Evolutionary conservation across 2,797 vertebrate genomes (phyloP).

Genomic region (Serranus cabrilla): DNA sequence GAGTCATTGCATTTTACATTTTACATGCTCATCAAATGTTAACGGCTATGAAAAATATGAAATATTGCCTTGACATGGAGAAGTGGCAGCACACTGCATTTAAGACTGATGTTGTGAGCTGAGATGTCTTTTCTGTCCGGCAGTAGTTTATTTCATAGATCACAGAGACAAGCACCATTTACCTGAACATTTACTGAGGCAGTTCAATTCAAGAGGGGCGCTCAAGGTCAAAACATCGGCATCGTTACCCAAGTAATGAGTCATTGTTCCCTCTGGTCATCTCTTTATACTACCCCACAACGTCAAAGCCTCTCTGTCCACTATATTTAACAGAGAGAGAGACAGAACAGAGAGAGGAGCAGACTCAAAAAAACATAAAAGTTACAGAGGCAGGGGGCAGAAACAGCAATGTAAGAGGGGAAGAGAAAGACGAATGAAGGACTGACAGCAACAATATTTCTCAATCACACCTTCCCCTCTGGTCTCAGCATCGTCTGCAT

Average conservation of each 20-base stretch:
- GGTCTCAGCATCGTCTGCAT: constrained; percentile 49
- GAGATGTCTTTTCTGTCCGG: constrained; percentile 71
- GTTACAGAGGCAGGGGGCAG: constrained; percentile 12
- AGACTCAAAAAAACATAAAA: background rate
- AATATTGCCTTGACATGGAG: constrained; percentile 51
- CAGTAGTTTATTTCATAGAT: constrained; percentile 79
- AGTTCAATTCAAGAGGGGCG: constrained; percentile 62
- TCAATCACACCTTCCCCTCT: constrained; percentile 35
- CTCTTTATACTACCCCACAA: constrained; percentile 45
- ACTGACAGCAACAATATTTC: constrained; percentile 47
- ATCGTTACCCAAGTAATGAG: constrained; percentile 80
- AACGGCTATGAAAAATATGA: constrained; percentile 60
- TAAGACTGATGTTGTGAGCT: constrained; percentile 73
- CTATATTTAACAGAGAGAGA: constrained; percentile 9
- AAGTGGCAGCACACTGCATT: constrained; percentile 59
- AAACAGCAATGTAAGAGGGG: constrained; percentile 9
- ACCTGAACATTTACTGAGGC: constrained; percentile 81
- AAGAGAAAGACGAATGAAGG: constrained; percentile 32
- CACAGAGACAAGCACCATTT: constrained; percentile 80
- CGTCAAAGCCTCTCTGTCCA: constrained; percentile 38
- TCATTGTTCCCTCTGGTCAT: constrained; percentile 79
- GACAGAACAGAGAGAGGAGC: background rate
- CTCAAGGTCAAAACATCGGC: constrained; percentile 78
- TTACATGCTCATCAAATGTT: constrained; percentile 71
- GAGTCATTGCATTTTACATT: constrained; percentile 73